These are phyloP conservation scores for Malurus cyaneus DNA, from an alignment of 2,113 vertebrate genomes.

Conservation along the genomic window DNA sequence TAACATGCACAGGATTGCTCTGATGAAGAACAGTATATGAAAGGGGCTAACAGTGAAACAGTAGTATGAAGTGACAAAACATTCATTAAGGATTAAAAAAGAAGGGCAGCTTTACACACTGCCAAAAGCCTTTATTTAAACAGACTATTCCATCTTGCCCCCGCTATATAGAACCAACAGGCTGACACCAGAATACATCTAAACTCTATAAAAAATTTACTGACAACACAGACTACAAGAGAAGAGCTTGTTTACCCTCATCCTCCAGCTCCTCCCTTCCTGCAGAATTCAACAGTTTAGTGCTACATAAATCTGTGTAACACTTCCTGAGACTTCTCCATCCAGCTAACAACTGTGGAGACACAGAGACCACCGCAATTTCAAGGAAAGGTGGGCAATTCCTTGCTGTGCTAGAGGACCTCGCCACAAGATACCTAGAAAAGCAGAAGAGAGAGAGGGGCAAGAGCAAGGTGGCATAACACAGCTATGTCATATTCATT, in stretches of 20 bases:
- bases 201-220: conserved; percentile 56
- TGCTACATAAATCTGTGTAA: not conserved
- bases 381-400: not conserved
- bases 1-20: not conserved
- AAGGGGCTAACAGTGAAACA: not conserved
- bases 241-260: conserved; percentile 19
- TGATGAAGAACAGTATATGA: not conserved
- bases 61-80: not conserved
- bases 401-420: not conserved
- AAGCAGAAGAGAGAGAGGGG: not conserved
- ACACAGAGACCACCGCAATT: not conserved
- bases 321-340: not conserved
- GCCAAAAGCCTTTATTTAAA: conserved; percentile 24
- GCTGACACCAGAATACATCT: conserved; percentile 46
- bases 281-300: not conserved
- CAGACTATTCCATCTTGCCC: not conserved
- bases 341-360: not conserved
- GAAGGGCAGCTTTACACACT: not conserved
- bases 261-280: not conserved
- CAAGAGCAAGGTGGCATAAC: not conserved
- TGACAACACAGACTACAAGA: not conserved
- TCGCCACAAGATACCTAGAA: not conserved
- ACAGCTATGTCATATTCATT: not conserved
- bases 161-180: not conserved
- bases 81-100: not conserved